Evolutionary conservation across 2,888 invertebrate species (phyloP).

Genomic region (Perdita meconis): DNA sequence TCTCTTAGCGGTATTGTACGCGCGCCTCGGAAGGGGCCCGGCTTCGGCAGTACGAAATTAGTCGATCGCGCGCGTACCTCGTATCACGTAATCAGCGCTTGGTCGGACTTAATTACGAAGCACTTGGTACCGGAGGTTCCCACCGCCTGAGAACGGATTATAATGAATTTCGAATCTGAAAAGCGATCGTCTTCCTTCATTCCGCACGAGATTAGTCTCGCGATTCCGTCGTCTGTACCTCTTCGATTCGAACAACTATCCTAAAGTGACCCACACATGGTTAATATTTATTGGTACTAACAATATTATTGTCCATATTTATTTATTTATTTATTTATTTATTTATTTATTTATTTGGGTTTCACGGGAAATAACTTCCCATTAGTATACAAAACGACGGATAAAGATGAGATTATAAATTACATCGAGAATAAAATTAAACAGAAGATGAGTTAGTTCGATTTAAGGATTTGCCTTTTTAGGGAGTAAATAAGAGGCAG

Average conservation of each 20-base stretch:
- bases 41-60: constrained; percentile 61
- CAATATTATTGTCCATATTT: too few species aligned
- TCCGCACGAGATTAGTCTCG: constrained; percentile 11
- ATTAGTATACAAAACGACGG: too few species aligned
- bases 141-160: constrained; percentile 17
- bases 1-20: constrained; percentile 64
- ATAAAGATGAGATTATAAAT: too few species aligned
- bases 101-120: constrained; percentile 64
- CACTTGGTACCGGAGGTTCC: constrained; percentile 30
- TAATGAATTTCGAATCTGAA: constrained; percentile 53
- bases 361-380: too few species aligned
- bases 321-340: too few species aligned
- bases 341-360: too few species aligned
- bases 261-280: too few species aligned
- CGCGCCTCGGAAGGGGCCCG: constrained; percentile 25
- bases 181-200: constrained; percentile 19
- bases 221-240: not conserved
- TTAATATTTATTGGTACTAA: too few species aligned
- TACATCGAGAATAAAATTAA: too few species aligned
- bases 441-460: too few species aligned
- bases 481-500: too few species aligned
- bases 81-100: constrained; percentile 54
- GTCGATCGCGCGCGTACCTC: constrained; percentile 53
- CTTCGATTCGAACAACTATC: not conserved
- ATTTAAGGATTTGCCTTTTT: too few species aligned